Base-by-base conservation (phyloP, 2,888 invertebrate species). In the Catocala fraxini region DNA sequence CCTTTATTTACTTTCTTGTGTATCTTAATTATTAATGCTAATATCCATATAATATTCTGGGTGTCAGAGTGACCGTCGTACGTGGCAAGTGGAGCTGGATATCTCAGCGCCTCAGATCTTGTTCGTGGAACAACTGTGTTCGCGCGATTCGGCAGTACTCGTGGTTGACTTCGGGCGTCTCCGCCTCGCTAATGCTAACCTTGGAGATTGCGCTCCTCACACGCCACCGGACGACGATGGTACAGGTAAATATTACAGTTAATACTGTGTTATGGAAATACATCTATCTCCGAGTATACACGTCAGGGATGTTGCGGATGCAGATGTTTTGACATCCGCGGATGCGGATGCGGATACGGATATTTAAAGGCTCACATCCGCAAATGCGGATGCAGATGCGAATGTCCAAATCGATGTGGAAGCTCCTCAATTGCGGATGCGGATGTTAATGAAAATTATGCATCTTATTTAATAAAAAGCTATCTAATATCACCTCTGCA, bases 31-130 rank as follows among this genome's bases (percentile, higher is more conserved):
- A 6, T 9, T 4, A 6, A 39, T 39, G 3, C 35, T 51, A 7
- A 12, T 51, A 7, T 12, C 4, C 25, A 25, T 25, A 25, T 25
- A 25, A 11, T 33, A 5, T 7, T 12, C 11, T 43, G 6, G 58
- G 13, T 56, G 81, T 80, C 75, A 96, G 96, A 94, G 94, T 56
- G 95, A 96, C 64, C 95, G 97, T 4, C 96, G 96, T 15, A 95
- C 96, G 12, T 99, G 98, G 98, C 97, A 98, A 70, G 94, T 99
- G 67, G 97, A 98, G 83, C 95, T 99, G 74, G 98, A 99, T 88
- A 97, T 99, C 70, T 97, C 97, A 5, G 99, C 99, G 1, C 99
- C 99, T 0, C 98, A 98, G 87, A 97, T 99, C 71, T 96, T 99
- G 77, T 95, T 99, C 70, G 97, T 98, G 46, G 98, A 98, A 85